phyloP scores from a whole-genome alignment of 2,797 vertebrate genomes.

The Gastrophryne carolinensis region DNA sequence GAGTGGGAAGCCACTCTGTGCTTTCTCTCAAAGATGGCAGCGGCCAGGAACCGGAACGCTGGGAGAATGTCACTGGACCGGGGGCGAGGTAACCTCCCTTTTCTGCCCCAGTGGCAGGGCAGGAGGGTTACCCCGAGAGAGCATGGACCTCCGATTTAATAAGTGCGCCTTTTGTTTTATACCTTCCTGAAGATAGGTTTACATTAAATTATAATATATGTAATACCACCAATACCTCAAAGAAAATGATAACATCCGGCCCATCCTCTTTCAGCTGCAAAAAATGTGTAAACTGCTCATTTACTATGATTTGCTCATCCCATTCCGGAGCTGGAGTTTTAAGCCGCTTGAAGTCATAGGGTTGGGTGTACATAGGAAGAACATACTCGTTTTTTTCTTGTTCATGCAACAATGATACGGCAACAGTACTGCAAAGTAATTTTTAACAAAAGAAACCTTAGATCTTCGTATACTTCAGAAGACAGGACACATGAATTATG shows the following conservation, averaged over 20 bases:
- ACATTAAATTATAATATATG: no score
- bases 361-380: constrained; percentile 89
- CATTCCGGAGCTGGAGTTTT: constrained; percentile 89
- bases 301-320: constrained; percentile 96
- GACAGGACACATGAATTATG: no score
- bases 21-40: no score
- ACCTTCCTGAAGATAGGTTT: no score
- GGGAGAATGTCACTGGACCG: no score
- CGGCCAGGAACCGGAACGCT: no score
- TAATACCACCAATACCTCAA: constrained; percentile 76
- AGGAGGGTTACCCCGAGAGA: no score
- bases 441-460: not conserved
- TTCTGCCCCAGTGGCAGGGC: no score
- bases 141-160: no score
- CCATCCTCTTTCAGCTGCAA: constrained; percentile 73
- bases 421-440: constrained; percentile 71
- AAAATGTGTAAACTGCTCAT: constrained; percentile 86
- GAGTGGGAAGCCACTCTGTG: no score
- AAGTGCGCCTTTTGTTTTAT: no score
- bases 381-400: constrained; percentile 80
- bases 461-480: not conserved
- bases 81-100: no score
- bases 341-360: constrained; percentile 88
- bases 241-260: constrained; percentile 85
- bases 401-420: constrained; percentile 86